A percentile compares a stretch with the other conserved stretches of the same genome.
These are phyloP conservation scores for Aphelocoma coerulescens DNA, from an alignment of 2,113 vertebrate species.

Conservation along the genomic window DNA sequence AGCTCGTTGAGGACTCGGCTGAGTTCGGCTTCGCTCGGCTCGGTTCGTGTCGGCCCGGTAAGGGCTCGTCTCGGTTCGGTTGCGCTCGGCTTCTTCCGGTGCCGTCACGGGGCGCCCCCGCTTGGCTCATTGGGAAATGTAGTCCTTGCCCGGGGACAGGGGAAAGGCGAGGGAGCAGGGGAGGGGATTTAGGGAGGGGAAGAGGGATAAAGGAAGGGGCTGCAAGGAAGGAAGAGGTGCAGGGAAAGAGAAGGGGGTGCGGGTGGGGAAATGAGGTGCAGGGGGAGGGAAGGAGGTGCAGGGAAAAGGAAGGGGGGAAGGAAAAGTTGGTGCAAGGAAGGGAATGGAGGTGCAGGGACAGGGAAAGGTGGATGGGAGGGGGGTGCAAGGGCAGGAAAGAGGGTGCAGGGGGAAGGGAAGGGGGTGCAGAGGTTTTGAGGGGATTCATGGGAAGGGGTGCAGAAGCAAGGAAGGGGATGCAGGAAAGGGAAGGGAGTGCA, in stretches of 20 bases:
- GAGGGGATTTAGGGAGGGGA: background rate
- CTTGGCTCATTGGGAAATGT: background rate
- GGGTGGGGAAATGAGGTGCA: background rate
- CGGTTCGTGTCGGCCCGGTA: too few relatives aligned
- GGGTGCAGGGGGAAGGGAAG: too few relatives aligned
- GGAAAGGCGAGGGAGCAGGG: background rate
- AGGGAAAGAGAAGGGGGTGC: background rate
- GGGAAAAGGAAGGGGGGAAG: background rate
- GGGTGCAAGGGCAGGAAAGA: background rate
- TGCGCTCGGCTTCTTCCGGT: background rate
- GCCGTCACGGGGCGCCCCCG: background rate
- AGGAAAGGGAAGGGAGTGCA: background rate
- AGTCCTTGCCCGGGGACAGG: background rate
- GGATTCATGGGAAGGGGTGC: background rate
- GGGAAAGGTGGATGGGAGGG: background rate
- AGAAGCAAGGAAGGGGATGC: background rate
- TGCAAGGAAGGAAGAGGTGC: background rate
- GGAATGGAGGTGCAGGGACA: background rate
- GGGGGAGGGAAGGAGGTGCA: too few relatives aligned
- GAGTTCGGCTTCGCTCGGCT: fast-evolving
- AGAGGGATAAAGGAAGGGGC: background rate
- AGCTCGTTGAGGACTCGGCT: too few relatives aligned
- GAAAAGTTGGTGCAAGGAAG: background rate
- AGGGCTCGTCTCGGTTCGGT: background rate
- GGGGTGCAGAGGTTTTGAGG: too few relatives aligned